These are phyloP conservation scores for Dicyrtomina minuta DNA, from an alignment of 2,888 invertebrate genomes.

Conservation along the genomic window DNA sequence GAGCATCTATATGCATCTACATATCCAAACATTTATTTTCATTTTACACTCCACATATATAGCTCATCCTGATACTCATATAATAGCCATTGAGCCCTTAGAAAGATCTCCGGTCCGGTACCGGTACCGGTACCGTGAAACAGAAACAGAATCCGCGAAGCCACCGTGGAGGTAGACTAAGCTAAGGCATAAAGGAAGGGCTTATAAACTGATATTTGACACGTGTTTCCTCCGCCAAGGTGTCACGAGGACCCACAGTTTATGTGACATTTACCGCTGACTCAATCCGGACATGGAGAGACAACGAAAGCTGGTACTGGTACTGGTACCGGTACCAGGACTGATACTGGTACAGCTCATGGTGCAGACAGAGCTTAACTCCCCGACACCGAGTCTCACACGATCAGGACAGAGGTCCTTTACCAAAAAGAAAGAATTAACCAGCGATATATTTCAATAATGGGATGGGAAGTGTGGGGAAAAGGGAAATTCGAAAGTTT, in stretches of 20 bases:
- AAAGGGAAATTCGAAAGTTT: conserved; percentile 21
- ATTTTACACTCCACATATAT: no score
- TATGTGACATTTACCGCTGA: conserved; percentile 25
- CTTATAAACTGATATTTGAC: conserved; percentile 28
- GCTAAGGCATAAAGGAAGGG: neutral
- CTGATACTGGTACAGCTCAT: no score
- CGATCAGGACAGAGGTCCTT: no score
- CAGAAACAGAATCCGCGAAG: neutral
- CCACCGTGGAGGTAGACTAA: neutral
- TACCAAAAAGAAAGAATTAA: conserved; percentile 54
- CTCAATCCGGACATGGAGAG: neutral
- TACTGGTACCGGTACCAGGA: no score
- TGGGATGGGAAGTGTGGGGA: conserved; percentile 45
- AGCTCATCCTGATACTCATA: no score
- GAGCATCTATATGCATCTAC: no score
- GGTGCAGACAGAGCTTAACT: no score
- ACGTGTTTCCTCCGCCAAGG: conserved; percentile 18
- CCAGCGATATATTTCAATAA: conserved; percentile 54
- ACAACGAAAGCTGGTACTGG: conserved; percentile 20
- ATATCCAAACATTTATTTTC: no score
- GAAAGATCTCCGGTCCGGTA: no score
- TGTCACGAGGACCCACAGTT: conserved; percentile 17
- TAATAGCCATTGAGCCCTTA: no score
- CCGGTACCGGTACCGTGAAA: no score
- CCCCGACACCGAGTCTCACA: no score